Evolutionary conservation across 2,888 invertebrate genomes (phyloP).

Genomic region (Thyatira batis): DNA sequence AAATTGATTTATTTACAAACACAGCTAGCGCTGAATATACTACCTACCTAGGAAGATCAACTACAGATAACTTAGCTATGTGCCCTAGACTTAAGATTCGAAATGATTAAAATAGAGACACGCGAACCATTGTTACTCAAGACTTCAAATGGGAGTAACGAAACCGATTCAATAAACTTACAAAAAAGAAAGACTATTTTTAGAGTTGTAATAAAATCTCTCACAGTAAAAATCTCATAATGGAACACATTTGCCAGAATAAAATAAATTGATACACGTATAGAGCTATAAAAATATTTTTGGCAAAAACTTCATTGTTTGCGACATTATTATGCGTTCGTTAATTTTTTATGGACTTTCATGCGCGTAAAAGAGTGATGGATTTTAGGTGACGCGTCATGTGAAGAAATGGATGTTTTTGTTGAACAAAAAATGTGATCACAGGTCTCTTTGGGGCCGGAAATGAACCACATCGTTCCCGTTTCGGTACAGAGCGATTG

Average conservation of each 20-base stretch:
- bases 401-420: neutral
- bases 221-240: neutral
- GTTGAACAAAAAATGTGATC: neutral
- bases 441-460: conserved; percentile 5
- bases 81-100: neutral
- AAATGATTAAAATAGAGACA: neutral
- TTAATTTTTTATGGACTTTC: conserved; percentile 41
- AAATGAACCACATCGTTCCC: conserved; percentile 36
- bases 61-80: neutral
- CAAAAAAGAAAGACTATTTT: neutral
- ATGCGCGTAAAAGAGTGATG: conserved; percentile 25
- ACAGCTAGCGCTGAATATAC: neutral
- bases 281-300: conserved; percentile 20
- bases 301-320: conserved; percentile 30
- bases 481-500: conserved; percentile 47
- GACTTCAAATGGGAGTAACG: neutral
- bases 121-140: neutral
- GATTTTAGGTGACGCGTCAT: conserved; percentile 9
- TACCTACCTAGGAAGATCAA: neutral
- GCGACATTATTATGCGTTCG: conserved; percentile 16
- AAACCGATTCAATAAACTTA: neutral
- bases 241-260: neutral
- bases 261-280: neutral
- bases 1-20: neutral
- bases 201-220: neutral